Conservation (phyloP, 2,797 vertebrate genomes). For the Periparus ater region DNA sequence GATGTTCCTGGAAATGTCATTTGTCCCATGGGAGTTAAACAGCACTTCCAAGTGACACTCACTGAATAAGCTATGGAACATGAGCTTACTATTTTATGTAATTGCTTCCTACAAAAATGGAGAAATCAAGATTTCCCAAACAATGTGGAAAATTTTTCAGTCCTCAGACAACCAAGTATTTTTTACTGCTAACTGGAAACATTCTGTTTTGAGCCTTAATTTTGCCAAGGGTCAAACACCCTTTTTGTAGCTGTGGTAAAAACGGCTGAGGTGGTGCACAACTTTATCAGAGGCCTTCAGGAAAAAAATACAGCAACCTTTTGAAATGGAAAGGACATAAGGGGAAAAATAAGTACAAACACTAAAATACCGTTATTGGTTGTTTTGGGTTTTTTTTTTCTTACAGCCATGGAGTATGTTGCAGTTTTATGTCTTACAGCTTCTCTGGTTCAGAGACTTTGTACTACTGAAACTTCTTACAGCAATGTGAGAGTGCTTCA, state of each 20-base stretch:
- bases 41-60: background rate
- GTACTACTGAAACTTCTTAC: background rate
- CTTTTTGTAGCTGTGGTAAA: background rate
- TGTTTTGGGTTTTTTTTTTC: accelerated
- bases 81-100: background rate
- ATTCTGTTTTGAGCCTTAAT: background rate
- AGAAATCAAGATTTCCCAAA: background rate
- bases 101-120: background rate
- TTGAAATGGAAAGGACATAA: background rate
- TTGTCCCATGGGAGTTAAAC: background rate
- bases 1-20: background rate
- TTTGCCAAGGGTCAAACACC: background rate
- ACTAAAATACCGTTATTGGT: background rate
- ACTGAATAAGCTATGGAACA: background rate
- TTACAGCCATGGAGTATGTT: background rate
- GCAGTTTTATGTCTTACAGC: background rate
- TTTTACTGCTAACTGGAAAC: background rate
- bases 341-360: background rate
- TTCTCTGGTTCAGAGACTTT: background rate
- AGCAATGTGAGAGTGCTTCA: background rate
- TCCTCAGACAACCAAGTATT: background rate
- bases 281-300: background rate
- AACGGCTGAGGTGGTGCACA: background rate
- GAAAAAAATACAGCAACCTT: background rate
- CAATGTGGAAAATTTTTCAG: background rate